Percentiles rank a stretch among this genome's conserved stretches.
phyloP scores from a whole-genome alignment of 2,888 invertebrate species.

The Scaptomyza flava region DNA sequence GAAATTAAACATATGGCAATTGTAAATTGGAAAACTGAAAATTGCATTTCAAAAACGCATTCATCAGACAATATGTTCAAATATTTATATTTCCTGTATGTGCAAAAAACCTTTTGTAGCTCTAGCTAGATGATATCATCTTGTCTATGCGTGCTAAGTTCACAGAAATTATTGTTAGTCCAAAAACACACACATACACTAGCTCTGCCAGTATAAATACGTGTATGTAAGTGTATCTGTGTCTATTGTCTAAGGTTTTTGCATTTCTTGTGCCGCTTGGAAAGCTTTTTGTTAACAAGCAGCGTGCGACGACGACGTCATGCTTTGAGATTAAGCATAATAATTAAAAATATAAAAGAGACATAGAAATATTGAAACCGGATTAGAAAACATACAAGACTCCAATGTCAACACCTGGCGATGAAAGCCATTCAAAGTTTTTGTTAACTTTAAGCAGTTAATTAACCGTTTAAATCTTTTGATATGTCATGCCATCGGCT shows the following conservation, averaged over 20 bases:
- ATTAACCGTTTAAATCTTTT: conserved; percentile 10
- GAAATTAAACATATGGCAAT: conserved; percentile 48
- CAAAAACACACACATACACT: conserved; percentile 15
- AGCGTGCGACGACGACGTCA: conserved; percentile 60
- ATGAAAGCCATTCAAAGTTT: conserved; percentile 33
- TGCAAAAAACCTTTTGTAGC: conserved; percentile 21
- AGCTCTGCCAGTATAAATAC: conserved; percentile 1
- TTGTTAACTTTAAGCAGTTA: conserved; percentile 7
- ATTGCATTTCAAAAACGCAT: conserved; percentile 4
- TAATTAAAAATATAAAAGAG: conserved; percentile 44
- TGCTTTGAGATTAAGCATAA: conserved; percentile 59
- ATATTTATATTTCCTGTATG: conserved; percentile 2
- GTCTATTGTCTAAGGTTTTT: conserved; percentile 62
- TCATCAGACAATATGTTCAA: conserved; percentile 9
- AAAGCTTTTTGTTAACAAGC: conserved; percentile 58
- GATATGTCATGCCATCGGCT: conserved; percentile 31
- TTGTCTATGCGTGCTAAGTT: conserved; percentile 64
- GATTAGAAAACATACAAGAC: conserved; percentile 51
- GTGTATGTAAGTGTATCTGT: conserved; percentile 22
- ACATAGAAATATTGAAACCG: conserved; percentile 49
- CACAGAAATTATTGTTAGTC: conserved; percentile 51
- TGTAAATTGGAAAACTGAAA: neutral
- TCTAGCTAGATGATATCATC: conserved; percentile 77
- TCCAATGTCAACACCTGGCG: conserved; percentile 50
- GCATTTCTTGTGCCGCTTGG: conserved; percentile 53